Evolutionary conservation across 2,113 vertebrate genomes (phyloP).

Genomic region (Microcebus griseorufus): DNA sequence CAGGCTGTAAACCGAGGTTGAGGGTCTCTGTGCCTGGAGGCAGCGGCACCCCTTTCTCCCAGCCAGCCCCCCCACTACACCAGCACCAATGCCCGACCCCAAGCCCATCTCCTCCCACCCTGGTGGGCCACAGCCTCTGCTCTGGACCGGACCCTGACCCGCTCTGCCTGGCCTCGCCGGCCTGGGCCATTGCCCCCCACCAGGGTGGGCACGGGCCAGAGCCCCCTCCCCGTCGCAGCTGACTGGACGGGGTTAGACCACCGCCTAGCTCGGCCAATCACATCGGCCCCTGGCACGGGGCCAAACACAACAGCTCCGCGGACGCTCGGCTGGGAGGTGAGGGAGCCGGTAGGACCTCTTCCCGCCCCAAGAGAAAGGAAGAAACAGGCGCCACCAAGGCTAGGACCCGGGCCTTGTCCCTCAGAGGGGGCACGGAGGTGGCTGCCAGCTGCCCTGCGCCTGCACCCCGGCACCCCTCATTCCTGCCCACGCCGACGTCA

Average conservation of each 20-base stretch:
- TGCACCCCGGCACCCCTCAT: too few relatives aligned
- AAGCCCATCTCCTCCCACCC: not conserved
- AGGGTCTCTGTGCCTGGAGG: not conserved
- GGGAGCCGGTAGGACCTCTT: not conserved
- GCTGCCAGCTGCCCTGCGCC: not conserved
- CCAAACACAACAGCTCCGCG: rapidly evolving
- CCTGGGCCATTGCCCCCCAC: rapidly evolving
- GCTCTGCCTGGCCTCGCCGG: not conserved
- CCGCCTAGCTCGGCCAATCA: not conserved
- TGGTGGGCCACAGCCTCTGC: not conserved
- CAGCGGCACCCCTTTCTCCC: not conserved
- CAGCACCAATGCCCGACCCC: not conserved
- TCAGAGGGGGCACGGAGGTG: not conserved
- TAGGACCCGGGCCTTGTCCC: not conserved
- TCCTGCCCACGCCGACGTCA: not conserved
- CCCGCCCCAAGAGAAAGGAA: not conserved
- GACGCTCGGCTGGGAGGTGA: not conserved
- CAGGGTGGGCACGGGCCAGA: not conserved
- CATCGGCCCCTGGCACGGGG: not conserved
- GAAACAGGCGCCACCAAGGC: not conserved
- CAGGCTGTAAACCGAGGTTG: too few relatives aligned
- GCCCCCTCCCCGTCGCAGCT: not conserved
- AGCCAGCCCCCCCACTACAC: not conserved
- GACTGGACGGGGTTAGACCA: too few relatives aligned
- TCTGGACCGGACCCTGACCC: not conserved